A percentile compares a stretch with the other conserved stretches of the same genome.
Conservation (phyloP, 1,140 invertebrate genomes). For the Leucophenga varia region DNA sequence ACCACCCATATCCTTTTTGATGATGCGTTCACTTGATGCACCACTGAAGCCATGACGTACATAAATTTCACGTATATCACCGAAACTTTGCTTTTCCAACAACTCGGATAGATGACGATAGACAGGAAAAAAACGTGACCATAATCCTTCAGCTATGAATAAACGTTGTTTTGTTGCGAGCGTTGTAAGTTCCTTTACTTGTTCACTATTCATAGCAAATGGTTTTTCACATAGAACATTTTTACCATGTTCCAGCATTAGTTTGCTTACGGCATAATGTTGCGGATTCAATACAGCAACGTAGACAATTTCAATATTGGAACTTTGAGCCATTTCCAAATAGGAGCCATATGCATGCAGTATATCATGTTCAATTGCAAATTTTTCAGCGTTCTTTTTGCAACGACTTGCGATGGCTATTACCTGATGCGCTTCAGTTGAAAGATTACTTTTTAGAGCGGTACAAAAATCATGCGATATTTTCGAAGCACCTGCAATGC, state of each 20-base stretch:
- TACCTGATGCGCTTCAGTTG: slow-evolving; percentile 64
- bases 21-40: slow-evolving; percentile 60
- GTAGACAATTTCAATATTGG: slow-evolving; percentile 76
- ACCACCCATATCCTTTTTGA: slow-evolving; percentile 69
- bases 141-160: slow-evolving; percentile 79
- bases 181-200: slow-evolving; percentile 64
- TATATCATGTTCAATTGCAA: slow-evolving; percentile 69
- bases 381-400: slow-evolving; percentile 66
- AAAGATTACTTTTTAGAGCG: slow-evolving; percentile 61
- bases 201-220: slow-evolving; percentile 68
- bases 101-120: slow-evolving; percentile 66
- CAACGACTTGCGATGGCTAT: slow-evolving; percentile 72
- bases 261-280: slow-evolving; percentile 67
- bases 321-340: slow-evolving; percentile 68
- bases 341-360: slow-evolving; percentile 71
- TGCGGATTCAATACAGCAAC: slow-evolving; percentile 69
- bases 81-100: slow-evolving; percentile 63
- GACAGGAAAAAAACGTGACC: slow-evolving; percentile 75
- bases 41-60: slow-evolving; percentile 67
- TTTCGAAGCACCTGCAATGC: slow-evolving; percentile 70
- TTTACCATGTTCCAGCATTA: slow-evolving; percentile 74
- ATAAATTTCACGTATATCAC: slow-evolving; percentile 68
- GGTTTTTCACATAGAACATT: slow-evolving; percentile 83
- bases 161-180: slow-evolving; percentile 64
- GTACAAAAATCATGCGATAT: slow-evolving; percentile 77